Evolutionary conservation across 2,888 invertebrate species (phyloP).

Genomic region (Clivina fossor): DNA sequence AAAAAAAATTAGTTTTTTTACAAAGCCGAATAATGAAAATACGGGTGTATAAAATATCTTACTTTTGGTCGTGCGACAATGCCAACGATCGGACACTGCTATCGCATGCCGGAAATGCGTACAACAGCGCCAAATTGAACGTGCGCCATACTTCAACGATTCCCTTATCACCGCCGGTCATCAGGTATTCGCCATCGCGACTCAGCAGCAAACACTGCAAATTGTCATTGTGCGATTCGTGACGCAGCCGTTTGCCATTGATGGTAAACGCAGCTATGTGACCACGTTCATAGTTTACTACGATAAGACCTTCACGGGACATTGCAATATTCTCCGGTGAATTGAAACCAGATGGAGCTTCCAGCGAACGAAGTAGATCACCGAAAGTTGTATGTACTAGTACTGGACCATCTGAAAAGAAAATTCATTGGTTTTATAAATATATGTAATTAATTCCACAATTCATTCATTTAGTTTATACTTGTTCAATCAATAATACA

Average conservation of each 20-base stretch:
- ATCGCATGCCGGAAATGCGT: conserved; percentile 97
- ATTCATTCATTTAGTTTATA: not conserved
- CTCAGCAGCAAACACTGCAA: conserved; percentile 92
- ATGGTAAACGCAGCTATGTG: conserved; percentile 93
- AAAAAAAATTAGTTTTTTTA: too few species aligned
- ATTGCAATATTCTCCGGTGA: conserved; percentile 87
- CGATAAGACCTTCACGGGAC: conserved; percentile 94
- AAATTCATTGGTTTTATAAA: conserved; percentile 3
- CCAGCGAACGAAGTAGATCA: conserved; percentile 89
- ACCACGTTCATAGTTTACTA: conserved; percentile 90
- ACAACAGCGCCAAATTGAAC: conserved; percentile 93
- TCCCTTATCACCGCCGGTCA: conserved; percentile 96
- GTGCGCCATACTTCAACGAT: conserved; percentile 98
- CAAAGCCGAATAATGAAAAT: too few species aligned
- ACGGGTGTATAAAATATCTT: too few species aligned
- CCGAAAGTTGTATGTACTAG: conserved; percentile 98
- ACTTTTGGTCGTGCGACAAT: conserved; percentile 98
- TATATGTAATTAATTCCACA: not conserved
- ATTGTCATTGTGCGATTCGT: conserved; percentile 92
- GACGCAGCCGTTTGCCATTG: conserved; percentile 85
- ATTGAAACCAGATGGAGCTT: conserved; percentile 73
- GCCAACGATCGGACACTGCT: conserved; percentile 92
- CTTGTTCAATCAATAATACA: too few species aligned
- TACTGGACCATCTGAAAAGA: conserved; percentile 82
- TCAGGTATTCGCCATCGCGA: conserved; percentile 97